phyloP scores from a whole-genome alignment of 2,113 vertebrate species.

The Phodopus roborovskii region DNA sequence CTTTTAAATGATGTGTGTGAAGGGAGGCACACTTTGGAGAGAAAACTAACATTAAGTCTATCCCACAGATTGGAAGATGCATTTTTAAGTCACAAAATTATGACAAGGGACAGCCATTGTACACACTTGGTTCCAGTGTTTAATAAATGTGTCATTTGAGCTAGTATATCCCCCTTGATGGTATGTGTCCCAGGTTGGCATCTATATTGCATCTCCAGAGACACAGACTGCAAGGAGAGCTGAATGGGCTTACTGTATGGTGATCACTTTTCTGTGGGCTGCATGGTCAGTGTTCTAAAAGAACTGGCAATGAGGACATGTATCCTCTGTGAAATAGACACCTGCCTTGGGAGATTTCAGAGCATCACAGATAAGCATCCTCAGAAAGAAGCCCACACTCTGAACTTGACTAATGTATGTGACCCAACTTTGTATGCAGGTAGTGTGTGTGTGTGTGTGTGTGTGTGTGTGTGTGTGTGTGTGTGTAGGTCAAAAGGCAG shows the following conservation, averaged over 20 bases:
- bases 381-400: neutral
- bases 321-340: neutral
- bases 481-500: neutral
- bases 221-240: neutral
- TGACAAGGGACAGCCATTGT: neutral
- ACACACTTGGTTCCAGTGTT: neutral
- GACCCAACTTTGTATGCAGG: neutral
- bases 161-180: neutral
- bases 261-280: neutral
- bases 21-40: neutral
- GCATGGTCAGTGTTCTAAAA: neutral
- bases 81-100: neutral
- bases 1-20: neutral
- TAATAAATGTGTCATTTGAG: neutral
- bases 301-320: neutral
- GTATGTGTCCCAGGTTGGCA: accelerated
- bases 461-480: neutral
- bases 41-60: neutral
- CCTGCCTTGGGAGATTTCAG: neutral
- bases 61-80: neutral
- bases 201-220: neutral
- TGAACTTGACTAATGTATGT: neutral
- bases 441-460: neutral
- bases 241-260: neutral
- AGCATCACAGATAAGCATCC: neutral